Percentiles rank a stretch among this genome's conserved stretches.
These are phyloP conservation scores for Siniperca scherzeri DNA, from an alignment of 2,797 vertebrate species.

Conservation along the genomic window DNA sequence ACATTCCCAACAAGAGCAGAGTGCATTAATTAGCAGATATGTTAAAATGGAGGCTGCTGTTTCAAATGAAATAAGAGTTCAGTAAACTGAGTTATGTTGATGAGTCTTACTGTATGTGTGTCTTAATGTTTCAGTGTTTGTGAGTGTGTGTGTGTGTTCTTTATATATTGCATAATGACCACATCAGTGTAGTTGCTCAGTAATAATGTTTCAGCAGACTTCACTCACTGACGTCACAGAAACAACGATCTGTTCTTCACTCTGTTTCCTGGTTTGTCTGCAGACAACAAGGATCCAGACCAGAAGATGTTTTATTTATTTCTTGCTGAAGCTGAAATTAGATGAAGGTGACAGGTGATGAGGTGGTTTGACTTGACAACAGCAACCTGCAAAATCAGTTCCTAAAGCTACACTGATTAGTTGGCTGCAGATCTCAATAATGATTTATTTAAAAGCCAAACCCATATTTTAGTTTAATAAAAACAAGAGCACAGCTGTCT, in stretches of 20 bases:
- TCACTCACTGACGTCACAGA: background rate
- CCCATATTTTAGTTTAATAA: background rate
- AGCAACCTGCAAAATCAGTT: background rate
- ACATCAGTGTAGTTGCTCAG: background rate
- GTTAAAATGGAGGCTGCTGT: conserved; percentile 49
- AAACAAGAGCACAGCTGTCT: background rate
- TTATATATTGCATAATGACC: background rate
- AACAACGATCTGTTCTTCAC: background rate
- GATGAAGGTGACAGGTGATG: background rate
- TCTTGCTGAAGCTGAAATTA: conserved; percentile 16
- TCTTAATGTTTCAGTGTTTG: background rate
- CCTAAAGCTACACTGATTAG: background rate
- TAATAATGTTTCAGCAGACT: conserved; percentile 15
- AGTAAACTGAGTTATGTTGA: background rate
- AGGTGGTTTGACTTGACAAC: background rate
- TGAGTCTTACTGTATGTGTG: background rate
- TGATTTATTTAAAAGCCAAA: background rate
- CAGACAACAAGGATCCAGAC: background rate
- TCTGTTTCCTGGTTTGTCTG: conserved; percentile 14
- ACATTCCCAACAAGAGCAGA: conserved; percentile 30
- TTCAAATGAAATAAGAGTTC: conserved; percentile 32
- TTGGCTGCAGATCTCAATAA: background rate
- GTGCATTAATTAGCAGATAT: conserved; percentile 52
- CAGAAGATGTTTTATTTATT: conserved; percentile 16
- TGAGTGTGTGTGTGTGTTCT: background rate